Percentiles rank a stretch among this genome's conserved stretches.
Conservation (phyloP, 2,888 invertebrate species). For the Amorpha juglandis region DNA sequence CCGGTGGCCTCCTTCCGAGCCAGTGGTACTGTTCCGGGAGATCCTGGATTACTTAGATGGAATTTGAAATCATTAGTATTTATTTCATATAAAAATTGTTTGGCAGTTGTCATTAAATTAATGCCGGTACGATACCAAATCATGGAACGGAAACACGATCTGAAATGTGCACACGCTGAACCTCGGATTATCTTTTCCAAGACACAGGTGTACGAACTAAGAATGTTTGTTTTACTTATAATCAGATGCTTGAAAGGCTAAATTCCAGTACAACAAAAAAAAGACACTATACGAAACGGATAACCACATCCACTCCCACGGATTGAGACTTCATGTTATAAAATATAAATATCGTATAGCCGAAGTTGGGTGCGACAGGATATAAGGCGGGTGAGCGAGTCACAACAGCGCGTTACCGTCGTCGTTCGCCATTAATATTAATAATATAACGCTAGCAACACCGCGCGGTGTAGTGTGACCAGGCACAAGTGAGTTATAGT, state of each 20-base stretch:
- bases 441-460: slow-evolving; percentile 41
- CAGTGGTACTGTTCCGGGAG: too few species aligned
- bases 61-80: too few species aligned
- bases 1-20: too few species aligned
- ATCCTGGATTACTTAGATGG: too few species aligned
- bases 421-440: slow-evolving; percentile 46
- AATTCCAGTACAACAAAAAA: neutral
- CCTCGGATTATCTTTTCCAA: too few species aligned
- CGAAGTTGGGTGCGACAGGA: slow-evolving; percentile 41
- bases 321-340: slow-evolving; percentile 22
- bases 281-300: neutral
- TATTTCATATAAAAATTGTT: too few species aligned
- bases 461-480: slow-evolving; percentile 39
- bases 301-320: slow-evolving; percentile 16
- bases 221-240: neutral
- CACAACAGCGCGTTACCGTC: slow-evolving; percentile 40
- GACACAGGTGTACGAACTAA: neutral
- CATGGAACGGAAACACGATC: too few species aligned
- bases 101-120: too few species aligned
- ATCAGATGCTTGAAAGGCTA: neutral
- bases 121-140: too few species aligned
- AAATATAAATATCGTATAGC: slow-evolving; percentile 10
- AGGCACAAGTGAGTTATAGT: slow-evolving; percentile 37
- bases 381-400: slow-evolving; percentile 44
- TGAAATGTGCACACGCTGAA: too few species aligned